phyloP scores from a whole-genome alignment of 2,113 vertebrate species.

The Malurus melanocephalus region DNA sequence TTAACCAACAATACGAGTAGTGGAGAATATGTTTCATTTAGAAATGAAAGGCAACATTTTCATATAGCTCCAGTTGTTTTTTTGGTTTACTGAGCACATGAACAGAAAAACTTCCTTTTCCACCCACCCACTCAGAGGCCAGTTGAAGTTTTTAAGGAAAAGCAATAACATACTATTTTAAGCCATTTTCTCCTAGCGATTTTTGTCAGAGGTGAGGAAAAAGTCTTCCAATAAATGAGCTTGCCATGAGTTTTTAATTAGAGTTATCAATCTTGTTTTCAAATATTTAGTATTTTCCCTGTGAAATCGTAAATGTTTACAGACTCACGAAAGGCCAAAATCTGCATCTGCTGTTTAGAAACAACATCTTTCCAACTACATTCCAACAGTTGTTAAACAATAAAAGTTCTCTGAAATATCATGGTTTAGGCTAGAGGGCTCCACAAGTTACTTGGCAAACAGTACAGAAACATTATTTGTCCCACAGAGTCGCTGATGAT shows the following conservation, averaged over 20 bases:
- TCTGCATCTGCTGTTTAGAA: not conserved
- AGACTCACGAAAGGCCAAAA: not conserved
- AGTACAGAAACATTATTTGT: not conserved
- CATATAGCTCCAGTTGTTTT: not conserved
- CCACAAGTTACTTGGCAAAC: not conserved
- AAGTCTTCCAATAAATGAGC: not conserved
- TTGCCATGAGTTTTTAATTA: not conserved
- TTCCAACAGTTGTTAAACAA: not conserved
- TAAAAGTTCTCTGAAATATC: not conserved
- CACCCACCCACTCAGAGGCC: not conserved
- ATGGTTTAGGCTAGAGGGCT: not conserved
- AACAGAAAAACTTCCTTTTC: not conserved
- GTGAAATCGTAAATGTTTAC: not conserved
- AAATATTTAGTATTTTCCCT: not conserved
- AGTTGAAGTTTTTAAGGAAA: not conserved
- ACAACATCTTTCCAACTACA: not conserved
- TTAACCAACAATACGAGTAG: not conserved
- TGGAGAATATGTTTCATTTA: not conserved
- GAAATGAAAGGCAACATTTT: not conserved
- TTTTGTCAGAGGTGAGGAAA: not conserved
- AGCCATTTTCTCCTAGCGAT: not conserved
- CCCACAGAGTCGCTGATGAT: not conserved
- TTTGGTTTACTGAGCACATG: not conserved
- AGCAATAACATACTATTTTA: not conserved
- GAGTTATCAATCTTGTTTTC: not conserved